Evolutionary conservation across 2,888 invertebrate species (phyloP).

Genomic region (Loripinus fragilis): DNA sequence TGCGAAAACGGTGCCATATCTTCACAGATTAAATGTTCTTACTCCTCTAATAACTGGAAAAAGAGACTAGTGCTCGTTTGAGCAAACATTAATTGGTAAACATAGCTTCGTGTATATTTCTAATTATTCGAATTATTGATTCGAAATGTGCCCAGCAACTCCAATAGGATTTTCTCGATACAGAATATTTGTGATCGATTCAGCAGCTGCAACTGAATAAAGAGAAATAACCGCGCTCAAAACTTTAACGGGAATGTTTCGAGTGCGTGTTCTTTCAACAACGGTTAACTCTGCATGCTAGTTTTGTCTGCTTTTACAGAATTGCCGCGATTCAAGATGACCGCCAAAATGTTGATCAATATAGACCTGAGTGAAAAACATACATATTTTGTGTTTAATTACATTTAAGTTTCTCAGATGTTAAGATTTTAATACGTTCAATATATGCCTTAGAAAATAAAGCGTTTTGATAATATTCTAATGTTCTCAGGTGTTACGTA

Average conservation of each 20-base stretch:
- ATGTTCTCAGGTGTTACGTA: too few relatives aligned
- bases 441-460: too few relatives aligned
- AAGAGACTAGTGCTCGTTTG: background rate
- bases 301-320: too few relatives aligned
- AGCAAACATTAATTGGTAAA: background rate
- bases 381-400: too few relatives aligned
- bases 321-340: too few relatives aligned
- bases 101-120: background rate
- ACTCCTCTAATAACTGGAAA: background rate
- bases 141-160: background rate
- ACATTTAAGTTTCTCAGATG: too few relatives aligned
- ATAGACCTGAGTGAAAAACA: too few relatives aligned
- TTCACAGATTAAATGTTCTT: background rate
- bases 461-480: too few relatives aligned
- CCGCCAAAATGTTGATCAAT: too few relatives aligned
- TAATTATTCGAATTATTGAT: background rate
- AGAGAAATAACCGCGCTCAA: background rate
- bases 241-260: background rate
- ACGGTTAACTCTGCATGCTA: too few relatives aligned
- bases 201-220: background rate
- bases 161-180: background rate
- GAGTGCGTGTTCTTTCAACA: background rate
- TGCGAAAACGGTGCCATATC: background rate
- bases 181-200: background rate
- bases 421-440: too few relatives aligned